Conservation (phyloP, 2,888 invertebrate genomes). For the Bellardia pandia region DNA sequence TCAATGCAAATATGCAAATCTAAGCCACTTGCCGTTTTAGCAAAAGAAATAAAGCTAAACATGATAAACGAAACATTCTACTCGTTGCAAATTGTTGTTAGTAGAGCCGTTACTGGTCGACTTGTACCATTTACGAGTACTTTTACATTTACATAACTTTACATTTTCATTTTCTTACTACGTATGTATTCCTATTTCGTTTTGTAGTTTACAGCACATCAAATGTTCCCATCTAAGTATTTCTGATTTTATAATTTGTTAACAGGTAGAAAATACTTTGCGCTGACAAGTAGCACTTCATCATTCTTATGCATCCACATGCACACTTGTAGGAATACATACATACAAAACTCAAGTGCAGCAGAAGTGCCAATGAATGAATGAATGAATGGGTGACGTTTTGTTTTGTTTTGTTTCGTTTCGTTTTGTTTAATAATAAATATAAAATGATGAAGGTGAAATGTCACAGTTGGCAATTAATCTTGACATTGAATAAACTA, state of each 20-base stretch:
- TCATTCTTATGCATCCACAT: slow-evolving; percentile 39
- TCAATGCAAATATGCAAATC: too few species aligned
- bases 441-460: slow-evolving; percentile 48
- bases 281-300: slow-evolving; percentile 66
- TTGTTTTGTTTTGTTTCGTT: slow-evolving; percentile 7
- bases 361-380: slow-evolving; percentile 58
- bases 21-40: too few species aligned
- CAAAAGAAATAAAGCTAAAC: too few species aligned
- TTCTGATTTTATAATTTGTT: slow-evolving; percentile 22
- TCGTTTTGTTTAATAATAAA: too few species aligned
- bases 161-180: too few species aligned
- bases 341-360: slow-evolving; percentile 43
- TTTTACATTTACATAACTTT: too few species aligned
- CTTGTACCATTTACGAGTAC: too few species aligned
- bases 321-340: neutral
- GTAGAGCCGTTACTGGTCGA: too few species aligned
- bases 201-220: neutral
- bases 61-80: too few species aligned
- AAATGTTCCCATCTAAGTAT: neutral
- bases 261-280: slow-evolving; percentile 59
- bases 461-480: slow-evolving; percentile 66
- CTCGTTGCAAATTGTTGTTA: too few species aligned
- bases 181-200: neutral
- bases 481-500: slow-evolving; percentile 64
- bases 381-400: neutral